Base-by-base conservation (phyloP, 2,113 vertebrate genomes). In the Pituophis catenifer region DNA sequence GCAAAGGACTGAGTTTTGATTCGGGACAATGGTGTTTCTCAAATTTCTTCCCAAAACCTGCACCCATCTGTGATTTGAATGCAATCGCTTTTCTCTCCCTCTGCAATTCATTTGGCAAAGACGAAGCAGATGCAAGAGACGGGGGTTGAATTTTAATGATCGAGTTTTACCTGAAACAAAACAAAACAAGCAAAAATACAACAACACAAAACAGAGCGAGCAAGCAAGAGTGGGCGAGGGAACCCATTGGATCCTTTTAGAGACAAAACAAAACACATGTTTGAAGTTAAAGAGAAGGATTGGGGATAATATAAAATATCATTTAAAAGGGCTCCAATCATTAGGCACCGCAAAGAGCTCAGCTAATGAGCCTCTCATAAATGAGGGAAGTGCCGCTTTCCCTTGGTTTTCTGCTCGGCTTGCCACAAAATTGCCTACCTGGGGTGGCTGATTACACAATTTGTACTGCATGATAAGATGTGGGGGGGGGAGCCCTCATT, bases 31-130 rank as follows among this genome's bases (percentile, higher is more conserved):
- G 97, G 98, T 98, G 99, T 99, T 99, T 99, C 99, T 99, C 99
- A 99, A 98, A 99, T 99, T 99, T 99, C 98, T 97, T 96, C 98
- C 98, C 98, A 98, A 99, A 99, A 98, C 98, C 98, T 98, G 98
- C 98, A 98, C 98, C 98, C 99, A 99, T 99, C 99, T 99, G 99
- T 98, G 99, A 99, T 99, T 98, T 99, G 98, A 99, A 98, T 99
- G 98, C 98, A 98, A 97, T 97, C 97, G 97, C 98, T 98, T 99
- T 98, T 98, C 98, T 97, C 97, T 98, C 98, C 97, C 98, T 98
- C 97, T 97, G 97, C 97, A 97, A 97, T 98, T 98, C 98, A 98
- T 96, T 97, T 97, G 97, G 97, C 98, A 98, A 98, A 98, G 98
- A 96, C 92, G 98, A 98, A 98, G 98, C 99, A 99, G 98, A 99